Conservation (phyloP, 2,113 vertebrate genomes). For the human region DNA sequence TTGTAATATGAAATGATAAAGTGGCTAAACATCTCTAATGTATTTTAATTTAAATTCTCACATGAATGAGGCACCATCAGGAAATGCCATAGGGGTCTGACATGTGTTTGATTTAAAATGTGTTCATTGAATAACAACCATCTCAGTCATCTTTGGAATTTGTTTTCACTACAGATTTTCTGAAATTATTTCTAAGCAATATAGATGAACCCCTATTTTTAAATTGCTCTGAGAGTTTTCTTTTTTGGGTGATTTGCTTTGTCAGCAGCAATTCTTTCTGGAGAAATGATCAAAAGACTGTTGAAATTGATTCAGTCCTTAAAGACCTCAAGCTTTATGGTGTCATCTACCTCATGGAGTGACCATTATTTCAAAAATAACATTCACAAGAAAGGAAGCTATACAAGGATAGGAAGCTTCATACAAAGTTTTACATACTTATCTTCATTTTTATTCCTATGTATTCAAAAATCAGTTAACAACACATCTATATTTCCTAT, state of each 20-base stretch:
- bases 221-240: background rate
- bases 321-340: background rate
- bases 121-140: background rate
- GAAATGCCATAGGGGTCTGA: background rate
- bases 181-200: constrained; percentile 22
- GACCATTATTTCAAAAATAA: constrained; percentile 22
- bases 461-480: background rate
- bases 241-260: constrained; percentile 34
- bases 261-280: constrained; percentile 40
- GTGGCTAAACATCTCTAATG: background rate
- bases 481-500: background rate
- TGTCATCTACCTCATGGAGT: background rate
- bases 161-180: background rate
- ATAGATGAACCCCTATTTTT: background rate
- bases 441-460: constrained; percentile 17
- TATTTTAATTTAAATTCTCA: constrained; percentile 28
- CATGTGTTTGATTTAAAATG: background rate
- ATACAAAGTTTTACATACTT: constrained; percentile 23
- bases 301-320: constrained; percentile 3
- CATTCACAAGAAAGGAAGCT: background rate
- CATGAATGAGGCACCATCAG: background rate
- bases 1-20: background rate
- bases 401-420: constrained; percentile 24
- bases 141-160: background rate
- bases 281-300: constrained; percentile 36